Percentiles rank a stretch among this genome's conserved stretches.
phyloP scores from a whole-genome alignment of 2,888 invertebrate genomes.

The Spilosoma lubricipeda region DNA sequence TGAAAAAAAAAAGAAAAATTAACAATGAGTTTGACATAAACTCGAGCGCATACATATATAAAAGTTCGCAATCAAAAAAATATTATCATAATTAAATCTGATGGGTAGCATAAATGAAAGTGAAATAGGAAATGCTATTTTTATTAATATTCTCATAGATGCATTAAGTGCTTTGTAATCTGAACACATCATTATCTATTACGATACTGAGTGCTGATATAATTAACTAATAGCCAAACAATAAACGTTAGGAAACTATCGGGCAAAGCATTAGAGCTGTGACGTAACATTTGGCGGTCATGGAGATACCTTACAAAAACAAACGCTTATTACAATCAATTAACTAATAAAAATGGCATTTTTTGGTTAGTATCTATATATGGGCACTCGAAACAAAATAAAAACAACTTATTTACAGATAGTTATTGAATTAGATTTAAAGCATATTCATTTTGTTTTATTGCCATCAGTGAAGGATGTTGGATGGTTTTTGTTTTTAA shows the following conservation, averaged over 20 bases:
- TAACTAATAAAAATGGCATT: not conserved
- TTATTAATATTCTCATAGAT: not conserved
- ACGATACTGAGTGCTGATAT: not conserved
- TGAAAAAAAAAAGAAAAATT: not conserved
- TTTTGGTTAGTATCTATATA: not conserved
- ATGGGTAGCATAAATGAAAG: not conserved
- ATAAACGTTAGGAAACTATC: not conserved
- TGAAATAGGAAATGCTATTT: not conserved
- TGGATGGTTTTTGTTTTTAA: too few relatives aligned
- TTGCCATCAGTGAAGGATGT: too few relatives aligned
- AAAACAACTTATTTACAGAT: not conserved
- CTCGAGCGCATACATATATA: not conserved
- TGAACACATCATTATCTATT: not conserved
- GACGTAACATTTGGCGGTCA: conserved; percentile 3
- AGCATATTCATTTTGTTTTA: too few relatives aligned
- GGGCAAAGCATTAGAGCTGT: not conserved
- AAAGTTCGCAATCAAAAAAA: not conserved
- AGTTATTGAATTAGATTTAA: too few relatives aligned
- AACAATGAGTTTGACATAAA: not conserved
- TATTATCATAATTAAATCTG: not conserved
- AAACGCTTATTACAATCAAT: not conserved
- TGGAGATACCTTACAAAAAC: not conserved
- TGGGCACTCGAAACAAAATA: not conserved
- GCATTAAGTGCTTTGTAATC: not conserved
- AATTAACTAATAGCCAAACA: not conserved